phyloP scores from a whole-genome alignment of 2,113 vertebrate species.

The Nasalis larvatus region DNA sequence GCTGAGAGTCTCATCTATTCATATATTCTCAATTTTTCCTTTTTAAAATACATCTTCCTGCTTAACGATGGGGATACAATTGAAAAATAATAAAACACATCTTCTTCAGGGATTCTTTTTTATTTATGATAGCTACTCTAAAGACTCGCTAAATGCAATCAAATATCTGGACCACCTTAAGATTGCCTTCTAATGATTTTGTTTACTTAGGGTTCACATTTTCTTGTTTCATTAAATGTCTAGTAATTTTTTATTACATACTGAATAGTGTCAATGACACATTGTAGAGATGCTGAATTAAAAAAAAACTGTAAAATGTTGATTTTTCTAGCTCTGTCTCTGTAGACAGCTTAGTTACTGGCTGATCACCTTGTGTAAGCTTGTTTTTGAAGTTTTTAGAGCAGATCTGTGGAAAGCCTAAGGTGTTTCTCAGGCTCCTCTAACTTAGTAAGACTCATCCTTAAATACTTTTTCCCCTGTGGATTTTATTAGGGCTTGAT shows the following conservation, averaged over 20 bases:
- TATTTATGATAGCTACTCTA: not conserved
- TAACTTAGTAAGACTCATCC: not conserved
- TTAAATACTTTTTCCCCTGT: not conserved
- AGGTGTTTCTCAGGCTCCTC: not conserved
- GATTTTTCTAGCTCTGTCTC: not conserved
- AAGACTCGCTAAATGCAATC: not conserved
- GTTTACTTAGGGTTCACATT: not conserved
- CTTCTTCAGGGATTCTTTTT: not conserved
- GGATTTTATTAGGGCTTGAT: not conserved
- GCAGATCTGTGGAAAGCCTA: not conserved
- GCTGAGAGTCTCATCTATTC: not conserved
- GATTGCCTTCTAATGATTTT: not conserved
- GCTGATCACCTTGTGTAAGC: not conserved
- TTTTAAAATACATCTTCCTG: not conserved
- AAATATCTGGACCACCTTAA: conserved; percentile 1
- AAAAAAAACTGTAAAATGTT: not conserved
- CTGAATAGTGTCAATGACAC: not conserved
- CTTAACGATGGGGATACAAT: no score
- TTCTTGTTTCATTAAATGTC: conserved; percentile 25
- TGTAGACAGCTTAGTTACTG: conserved; percentile 6
- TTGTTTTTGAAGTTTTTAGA: conserved; percentile 16
- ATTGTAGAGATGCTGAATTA: not conserved
- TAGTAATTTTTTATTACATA: not conserved
- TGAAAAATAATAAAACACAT: not conserved
- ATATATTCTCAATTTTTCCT: not conserved